Evolutionary conservation across 2,113 vertebrate species (phyloP).

Genomic region (Pipa parva): DNA sequence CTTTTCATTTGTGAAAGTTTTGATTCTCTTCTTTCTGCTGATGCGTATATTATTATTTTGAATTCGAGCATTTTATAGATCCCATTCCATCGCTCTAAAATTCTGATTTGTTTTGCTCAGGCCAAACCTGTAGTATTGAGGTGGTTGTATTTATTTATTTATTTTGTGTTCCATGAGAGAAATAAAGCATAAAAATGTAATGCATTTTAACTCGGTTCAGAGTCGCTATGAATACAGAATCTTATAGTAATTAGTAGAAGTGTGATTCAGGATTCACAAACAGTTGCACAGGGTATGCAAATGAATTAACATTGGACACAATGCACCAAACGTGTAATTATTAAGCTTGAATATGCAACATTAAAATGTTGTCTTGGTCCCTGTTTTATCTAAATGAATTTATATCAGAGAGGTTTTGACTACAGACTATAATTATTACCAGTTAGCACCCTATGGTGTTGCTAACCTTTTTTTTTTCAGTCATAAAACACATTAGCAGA

Average conservation of each 20-base stretch:
- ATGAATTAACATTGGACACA: conserved; percentile 39
- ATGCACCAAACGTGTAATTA: conserved; percentile 33
- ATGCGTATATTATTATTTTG: conserved; percentile 12
- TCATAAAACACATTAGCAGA: conserved; percentile 28
- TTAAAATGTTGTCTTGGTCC: conserved; percentile 37
- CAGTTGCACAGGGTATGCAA: conserved; percentile 33
- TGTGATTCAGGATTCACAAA: conserved; percentile 29
- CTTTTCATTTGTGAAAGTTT: conserved; percentile 14
- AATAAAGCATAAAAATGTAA: conserved; percentile 39
- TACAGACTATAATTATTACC: conserved; percentile 40
- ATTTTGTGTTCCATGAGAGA: conserved; percentile 30
- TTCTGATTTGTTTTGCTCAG: conserved; percentile 33
- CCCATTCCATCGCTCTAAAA: conserved; percentile 22
- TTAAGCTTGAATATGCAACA: conserved; percentile 28
- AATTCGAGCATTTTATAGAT: conserved; percentile 26
- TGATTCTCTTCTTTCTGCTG: conserved; percentile 10
- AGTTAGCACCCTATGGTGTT: conserved; percentile 32
- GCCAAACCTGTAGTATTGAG: not conserved
- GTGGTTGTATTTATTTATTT: not conserved
- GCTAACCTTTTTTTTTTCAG: conserved; percentile 23
- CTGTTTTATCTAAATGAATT: conserved; percentile 38
- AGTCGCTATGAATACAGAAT: conserved; percentile 20
- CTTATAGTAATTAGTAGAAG: conserved; percentile 30
- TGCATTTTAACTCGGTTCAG: conserved; percentile 24
- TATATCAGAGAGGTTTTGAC: conserved; percentile 39